These are phyloP conservation scores for Gallinago paraguaiae DNA, from an alignment of 2,113 vertebrate species.

Conservation along the genomic window DNA sequence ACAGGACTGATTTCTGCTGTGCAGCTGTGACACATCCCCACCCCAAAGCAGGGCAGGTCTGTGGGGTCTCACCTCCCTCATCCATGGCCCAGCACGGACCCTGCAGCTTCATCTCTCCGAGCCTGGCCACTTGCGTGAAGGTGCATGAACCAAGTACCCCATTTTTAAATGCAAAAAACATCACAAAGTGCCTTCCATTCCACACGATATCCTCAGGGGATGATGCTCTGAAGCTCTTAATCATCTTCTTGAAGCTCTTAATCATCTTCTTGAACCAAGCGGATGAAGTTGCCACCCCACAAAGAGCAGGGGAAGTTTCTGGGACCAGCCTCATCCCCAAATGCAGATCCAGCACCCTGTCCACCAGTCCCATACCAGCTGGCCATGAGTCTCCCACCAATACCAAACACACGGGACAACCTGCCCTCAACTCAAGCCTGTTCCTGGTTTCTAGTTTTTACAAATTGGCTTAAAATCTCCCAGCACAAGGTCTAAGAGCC, in stretches of 20 bases:
- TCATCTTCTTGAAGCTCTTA: background rate
- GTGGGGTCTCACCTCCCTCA: background rate
- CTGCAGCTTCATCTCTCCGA: accelerated
- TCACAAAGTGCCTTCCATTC: background rate
- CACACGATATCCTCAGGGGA: background rate
- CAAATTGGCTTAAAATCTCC: background rate
- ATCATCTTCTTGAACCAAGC: background rate
- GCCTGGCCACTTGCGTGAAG: background rate
- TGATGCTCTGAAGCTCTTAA: background rate
- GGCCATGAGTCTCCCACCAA: background rate
- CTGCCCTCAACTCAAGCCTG: background rate
- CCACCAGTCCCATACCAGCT: background rate
- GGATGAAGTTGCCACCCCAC: background rate
- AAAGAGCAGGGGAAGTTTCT: background rate
- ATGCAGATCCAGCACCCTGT: background rate
- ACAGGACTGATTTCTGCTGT: accelerated
- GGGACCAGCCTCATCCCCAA: background rate
- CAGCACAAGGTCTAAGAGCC: background rate
- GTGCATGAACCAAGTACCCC: background rate
- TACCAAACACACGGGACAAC: background rate
- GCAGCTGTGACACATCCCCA: background rate
- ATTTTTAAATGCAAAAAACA: background rate
- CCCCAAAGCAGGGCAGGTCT: background rate
- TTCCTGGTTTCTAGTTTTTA: background rate
- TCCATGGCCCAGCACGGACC: background rate